Base-by-base conservation (phyloP, 2,888 invertebrate species). In the Proisotoma minuta region DNA sequence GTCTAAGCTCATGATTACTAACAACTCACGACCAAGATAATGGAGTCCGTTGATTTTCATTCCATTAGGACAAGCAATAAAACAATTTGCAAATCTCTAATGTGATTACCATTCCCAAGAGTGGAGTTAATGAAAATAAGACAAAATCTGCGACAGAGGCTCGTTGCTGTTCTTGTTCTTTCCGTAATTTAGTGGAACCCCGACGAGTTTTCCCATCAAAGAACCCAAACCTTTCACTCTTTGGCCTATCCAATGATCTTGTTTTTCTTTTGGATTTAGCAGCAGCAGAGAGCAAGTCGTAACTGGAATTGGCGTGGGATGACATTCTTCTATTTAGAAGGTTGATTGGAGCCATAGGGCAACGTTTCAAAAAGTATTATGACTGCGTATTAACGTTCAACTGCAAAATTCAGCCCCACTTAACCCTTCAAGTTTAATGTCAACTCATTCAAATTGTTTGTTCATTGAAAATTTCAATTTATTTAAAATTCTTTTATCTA, bases 241-340 rank as follows among this genome's bases (percentile, higher is more conserved):
- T 57, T 20, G 64, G 64, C 22, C 64, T 48, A 48, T 65, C 64
- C 29, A 65, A 53, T 26, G 64, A 65, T 57, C 60, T 51, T 20
- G 60, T 52, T 29, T 52, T 51, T 27, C 29, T 27, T 29, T 60
- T 65, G n/a, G 60, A n/a, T 3, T 43, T 52, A n/a, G 54, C 34
- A 26, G 49, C 51, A 15, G 52, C 60, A 3, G 29, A 23, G 12
- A 65, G 48, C 12, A 60, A 20, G 15, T 64, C 60, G 53, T 64
- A 60, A 43, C 18, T n/a, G 5, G 18, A 20, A 43, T 43, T 50
- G 26, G 27, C 49, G 20, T 18, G 51, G 20, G 18, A 50, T 40
- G 34, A 52, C 48, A 59, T 43, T 51, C 26, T 27, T 28, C 26
- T 50, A 39, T 12, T n/a, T 43, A 43, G 20, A 20, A 20, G 20